Evolutionary conservation across 2,797 vertebrate species (phyloP).

Genomic region (Xiphorhynchus erythropygius): DNA sequence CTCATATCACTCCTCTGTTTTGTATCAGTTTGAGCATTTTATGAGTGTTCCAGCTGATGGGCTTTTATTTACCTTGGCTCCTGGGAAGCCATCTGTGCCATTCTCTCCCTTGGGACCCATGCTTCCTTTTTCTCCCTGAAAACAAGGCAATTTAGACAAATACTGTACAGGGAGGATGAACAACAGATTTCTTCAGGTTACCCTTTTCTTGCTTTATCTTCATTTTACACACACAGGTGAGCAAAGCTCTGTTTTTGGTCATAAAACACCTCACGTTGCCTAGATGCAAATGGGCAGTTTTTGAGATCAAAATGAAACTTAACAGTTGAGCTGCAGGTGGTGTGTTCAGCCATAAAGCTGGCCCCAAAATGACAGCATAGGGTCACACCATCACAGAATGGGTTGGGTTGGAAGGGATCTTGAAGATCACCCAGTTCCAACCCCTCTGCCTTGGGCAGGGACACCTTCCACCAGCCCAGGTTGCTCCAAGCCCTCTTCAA

Average conservation of each 20-base stretch:
- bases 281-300: background rate
- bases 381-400: background rate
- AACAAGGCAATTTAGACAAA: background rate
- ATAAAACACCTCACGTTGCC: rapidly evolving
- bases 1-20: background rate
- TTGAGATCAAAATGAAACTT: background rate
- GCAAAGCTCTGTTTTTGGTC: background rate
- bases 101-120: constrained; percentile 80
- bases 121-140: constrained; percentile 85
- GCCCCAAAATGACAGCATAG: rapidly evolving
- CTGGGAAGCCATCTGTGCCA: constrained; percentile 84
- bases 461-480: rapidly evolving
- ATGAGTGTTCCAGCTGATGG: background rate
- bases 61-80: constrained; percentile 79
- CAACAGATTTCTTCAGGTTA: background rate
- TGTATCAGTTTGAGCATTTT: background rate
- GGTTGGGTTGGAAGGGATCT: background rate
- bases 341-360: background rate
- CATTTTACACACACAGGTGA: rapidly evolving
- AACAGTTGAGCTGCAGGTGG: background rate
- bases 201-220: background rate
- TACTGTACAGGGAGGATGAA: rapidly evolving
- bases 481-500: rapidly evolving
- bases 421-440: background rate
- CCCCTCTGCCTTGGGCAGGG: background rate